Evolutionary conservation across 2,113 vertebrate species (phyloP).

Genomic region (Rutilus rutilus): DNA sequence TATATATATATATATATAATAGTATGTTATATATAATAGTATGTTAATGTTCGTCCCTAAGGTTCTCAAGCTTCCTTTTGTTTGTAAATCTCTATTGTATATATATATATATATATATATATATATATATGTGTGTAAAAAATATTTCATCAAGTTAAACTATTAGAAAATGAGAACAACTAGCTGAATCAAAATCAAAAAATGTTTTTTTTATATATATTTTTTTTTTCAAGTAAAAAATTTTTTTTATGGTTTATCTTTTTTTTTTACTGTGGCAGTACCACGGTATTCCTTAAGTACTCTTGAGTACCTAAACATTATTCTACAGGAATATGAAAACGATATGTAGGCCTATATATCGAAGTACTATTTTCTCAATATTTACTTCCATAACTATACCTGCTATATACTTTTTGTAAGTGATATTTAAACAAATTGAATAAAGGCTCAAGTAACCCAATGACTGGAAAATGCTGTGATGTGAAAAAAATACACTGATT

Average conservation of each 20-base stretch:
- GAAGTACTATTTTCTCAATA: neutral
- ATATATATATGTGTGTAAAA: no score
- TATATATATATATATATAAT: neutral
- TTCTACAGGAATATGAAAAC: no score
- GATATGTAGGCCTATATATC: no score
- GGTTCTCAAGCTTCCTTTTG: no score
- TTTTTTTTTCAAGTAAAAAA: neutral
- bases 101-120: no score
- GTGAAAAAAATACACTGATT: neutral
- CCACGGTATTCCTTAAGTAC: neutral
- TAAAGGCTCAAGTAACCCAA: neutral
- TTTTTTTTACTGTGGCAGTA: neutral
- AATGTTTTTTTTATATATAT: no score
- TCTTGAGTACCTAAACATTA: neutral
- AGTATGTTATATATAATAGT: neutral
- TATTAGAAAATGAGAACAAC: neutral
- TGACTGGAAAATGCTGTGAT: neutral
- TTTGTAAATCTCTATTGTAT: no score
- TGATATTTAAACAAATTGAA: neutral
- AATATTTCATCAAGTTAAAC: neutral
- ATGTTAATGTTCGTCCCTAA: no score
- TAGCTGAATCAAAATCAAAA: neutral
- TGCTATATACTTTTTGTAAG: neutral
- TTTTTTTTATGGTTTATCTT: neutral
- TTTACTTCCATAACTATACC: neutral